Percentiles rank a stretch among this genome's conserved stretches.
phyloP scores from a whole-genome alignment of 2,113 vertebrate species.

The Zosterops pallidus region DNA sequence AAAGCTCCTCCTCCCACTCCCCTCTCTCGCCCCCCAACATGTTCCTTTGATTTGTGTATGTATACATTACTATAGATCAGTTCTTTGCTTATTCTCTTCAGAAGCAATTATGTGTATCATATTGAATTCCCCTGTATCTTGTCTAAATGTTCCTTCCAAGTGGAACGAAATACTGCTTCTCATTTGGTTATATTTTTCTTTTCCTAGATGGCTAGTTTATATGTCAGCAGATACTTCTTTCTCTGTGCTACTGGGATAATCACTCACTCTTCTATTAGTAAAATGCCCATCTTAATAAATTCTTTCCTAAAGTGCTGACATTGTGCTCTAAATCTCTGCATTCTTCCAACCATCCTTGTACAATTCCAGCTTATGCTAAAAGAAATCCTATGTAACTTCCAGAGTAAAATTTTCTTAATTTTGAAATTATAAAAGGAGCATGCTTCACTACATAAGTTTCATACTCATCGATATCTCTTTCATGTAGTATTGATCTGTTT shows the following conservation, averaged over 20 bases:
- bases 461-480: conserved; percentile 24
- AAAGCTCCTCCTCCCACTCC: neutral
- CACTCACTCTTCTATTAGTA: neutral
- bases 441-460: conserved; percentile 26
- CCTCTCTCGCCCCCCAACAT: neutral
- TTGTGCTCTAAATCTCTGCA: neutral
- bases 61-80: neutral
- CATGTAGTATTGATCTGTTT: conserved; percentile 67
- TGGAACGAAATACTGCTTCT: neutral
- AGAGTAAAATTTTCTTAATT: conserved; percentile 38
- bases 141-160: conserved; percentile 1
- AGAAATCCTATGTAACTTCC: neutral
- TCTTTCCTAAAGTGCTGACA: neutral
- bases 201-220: neutral
- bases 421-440: conserved; percentile 17
- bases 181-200: conserved; percentile 11
- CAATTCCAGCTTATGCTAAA: neutral
- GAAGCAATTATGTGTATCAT: neutral
- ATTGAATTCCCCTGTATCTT: neutral
- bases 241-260: neutral
- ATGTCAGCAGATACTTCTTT: neutral
- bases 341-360: neutral
- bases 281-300: neutral
- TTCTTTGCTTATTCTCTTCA: conserved; percentile 35
- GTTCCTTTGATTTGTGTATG: neutral